Conservation (phyloP, 2,888 invertebrate species). For the Mesorhabditis belari region DNA sequence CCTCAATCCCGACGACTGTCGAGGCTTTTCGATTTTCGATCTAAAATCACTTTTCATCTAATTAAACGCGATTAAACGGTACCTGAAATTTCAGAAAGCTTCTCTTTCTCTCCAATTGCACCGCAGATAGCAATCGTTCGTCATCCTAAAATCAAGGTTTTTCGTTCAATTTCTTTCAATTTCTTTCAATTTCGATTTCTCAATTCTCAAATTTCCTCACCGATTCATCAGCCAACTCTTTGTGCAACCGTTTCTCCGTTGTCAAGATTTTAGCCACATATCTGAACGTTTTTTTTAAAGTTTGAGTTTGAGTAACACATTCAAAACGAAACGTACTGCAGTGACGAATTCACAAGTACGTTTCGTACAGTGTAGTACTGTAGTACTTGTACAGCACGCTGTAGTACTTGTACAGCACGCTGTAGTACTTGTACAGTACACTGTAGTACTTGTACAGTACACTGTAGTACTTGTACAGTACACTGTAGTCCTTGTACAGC, state of each 20-base stretch:
- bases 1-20: background rate
- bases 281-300: slow-evolving; percentile 5
- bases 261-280: slow-evolving; percentile 80
- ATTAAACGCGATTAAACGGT: too few species aligned
- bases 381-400: too few species aligned
- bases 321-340: too few species aligned
- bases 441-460: too few species aligned
- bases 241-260: slow-evolving; percentile 76
- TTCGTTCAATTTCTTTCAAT: background rate
- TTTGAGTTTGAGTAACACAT: too few species aligned
- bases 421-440: too few species aligned
- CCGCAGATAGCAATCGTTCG: background rate
- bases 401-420: too few species aligned
- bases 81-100: background rate
- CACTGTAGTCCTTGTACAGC: too few species aligned
- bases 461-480: too few species aligned
- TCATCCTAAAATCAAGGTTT: background rate
- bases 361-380: too few species aligned
- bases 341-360: too few species aligned
- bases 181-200: too few species aligned
- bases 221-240: slow-evolving; percentile 20
- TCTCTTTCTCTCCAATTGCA: background rate
- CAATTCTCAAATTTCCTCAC: slow-evolving; percentile 6
- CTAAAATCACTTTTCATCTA: background rate
- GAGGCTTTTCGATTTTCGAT: background rate